Base-by-base conservation (phyloP, 2,797 vertebrate species). In the Aphelocoma californica region DNA sequence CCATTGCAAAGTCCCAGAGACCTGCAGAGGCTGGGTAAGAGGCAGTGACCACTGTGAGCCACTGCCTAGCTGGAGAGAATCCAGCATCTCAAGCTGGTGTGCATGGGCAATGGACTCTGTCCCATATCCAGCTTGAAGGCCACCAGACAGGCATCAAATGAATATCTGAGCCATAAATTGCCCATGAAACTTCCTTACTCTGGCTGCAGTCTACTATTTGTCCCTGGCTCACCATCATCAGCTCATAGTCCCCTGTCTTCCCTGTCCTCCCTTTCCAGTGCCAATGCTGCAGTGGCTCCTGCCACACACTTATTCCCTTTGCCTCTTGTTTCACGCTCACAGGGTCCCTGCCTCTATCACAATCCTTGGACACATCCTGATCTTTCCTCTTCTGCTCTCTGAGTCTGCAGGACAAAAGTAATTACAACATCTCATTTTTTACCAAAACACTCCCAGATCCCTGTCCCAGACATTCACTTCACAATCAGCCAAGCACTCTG, bases 221-320 rank as follows among this genome's bases (percentile, higher is more conserved):
- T 64, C 14, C 29, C 44, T n/a, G 50, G 31, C 4, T 88, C 10
- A 66, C 20, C 24, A 53, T 25, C 26, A 67, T 14, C 29, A 48
- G 8, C 16, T 83, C 56, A 38, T 3, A 86, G 61, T 4, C 11
- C 18, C 18, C 8, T 48, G 9, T 32, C n/a, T 45, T 81, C 11
- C 18, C 29, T 47, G 48, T 24, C 53, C 53, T 74, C 36, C 2
- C 2, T 60, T 64, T 58, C 40, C 48, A 32, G 19, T 29, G 16
- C 18, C 32, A 48, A 7, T 45, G 50, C 17, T 61, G 24, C 18
- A 18, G 51, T 62, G 56, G 13, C 38, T 82, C 40, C 38, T 54
- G 44, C 86, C 26, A 38, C 62, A 60, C 0, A 0, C 1, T 79
- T 24, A 11, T 3, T 56, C 16, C 6, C 14, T 62, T 60, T 64